phyloP scores from a whole-genome alignment of 2,113 vertebrate species.

The Chitala chitala region DNA sequence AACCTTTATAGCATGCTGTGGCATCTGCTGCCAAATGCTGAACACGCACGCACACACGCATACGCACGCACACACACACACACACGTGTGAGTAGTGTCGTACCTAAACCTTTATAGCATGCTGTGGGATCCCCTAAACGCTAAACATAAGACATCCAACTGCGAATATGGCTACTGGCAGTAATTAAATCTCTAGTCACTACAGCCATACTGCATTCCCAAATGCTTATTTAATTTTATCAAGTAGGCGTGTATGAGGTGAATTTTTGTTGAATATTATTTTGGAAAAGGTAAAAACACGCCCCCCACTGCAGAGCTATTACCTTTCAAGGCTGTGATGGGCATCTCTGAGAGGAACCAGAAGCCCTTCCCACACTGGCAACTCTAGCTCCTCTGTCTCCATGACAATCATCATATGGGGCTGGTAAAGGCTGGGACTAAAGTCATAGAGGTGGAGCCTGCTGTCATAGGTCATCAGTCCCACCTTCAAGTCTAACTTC shows the following conservation, averaged over 20 bases:
- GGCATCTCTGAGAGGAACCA: constrained; percentile 59
- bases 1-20: no score
- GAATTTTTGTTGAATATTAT: not conserved
- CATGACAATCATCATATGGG: constrained; percentile 68
- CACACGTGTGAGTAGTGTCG: no score
- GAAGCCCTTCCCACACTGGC: constrained; percentile 61
- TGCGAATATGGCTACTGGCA: no score
- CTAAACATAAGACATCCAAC: no score
- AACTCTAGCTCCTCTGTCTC: constrained; percentile 62
- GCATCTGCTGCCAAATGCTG: no score
- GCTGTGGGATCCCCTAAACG: no score
- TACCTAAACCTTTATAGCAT: no score
- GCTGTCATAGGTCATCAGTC: constrained; percentile 66
- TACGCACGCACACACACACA: no score
- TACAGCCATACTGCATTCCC: no score
- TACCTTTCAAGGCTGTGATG: constrained; percentile 53
- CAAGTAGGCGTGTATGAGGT: not conserved
- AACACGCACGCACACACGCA: no score
- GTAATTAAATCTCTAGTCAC: no score
- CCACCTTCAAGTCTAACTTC: constrained; percentile 48
- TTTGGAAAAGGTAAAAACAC: not conserved
- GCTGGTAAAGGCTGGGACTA: constrained; percentile 57
- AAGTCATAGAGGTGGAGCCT: constrained; percentile 67
- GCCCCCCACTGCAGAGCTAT: not conserved
- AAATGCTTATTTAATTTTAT: not conserved